Base-by-base conservation (phyloP, 2,113 vertebrate species). In the Chaenogobius annularis region DNA sequence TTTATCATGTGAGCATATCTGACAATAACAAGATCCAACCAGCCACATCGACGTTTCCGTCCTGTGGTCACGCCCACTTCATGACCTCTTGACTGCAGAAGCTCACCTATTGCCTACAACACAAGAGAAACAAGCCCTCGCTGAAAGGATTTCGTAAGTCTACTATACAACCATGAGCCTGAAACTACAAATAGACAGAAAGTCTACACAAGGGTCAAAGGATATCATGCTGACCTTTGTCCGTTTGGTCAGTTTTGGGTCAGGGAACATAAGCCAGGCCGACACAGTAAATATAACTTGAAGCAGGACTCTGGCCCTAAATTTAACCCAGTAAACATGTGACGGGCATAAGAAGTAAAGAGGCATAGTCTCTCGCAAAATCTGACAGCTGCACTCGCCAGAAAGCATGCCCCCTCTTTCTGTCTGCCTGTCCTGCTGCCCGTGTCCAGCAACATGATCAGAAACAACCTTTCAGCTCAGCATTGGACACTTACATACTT, bases 1-100 rank as follows among this genome's bases (percentile, higher is more conserved):
- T 99, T 98, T 85, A 99, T 95, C 98, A 99, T 99, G 83, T 99
- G 95, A 31, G 96, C 97, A 0, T 98, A 97, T 95, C 94, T 94
- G 74, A 98, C 93, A 66, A 96, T 98, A 88, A 98, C 91, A 69
- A 99, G 93, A 91, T 99, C 97, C 88, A 99, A 88, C 97, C 97
- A 99, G 81, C 97, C 97, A 6, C 97, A 99, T 79, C 97, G 96
- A 3, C 97, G 90, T 90, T 98, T 98, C 88, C 97, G 94, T 87
- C 97, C 97, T 0, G 97, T 98, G 77, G 97, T 99, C 63, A 98
- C 97, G 5, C 97, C 97, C 87, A 97, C 96, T 48, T 99, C 97
- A 0, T 96, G 96, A 87, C 97, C 97, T 52, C 96, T 94, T 2
- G 93, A 96, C 91, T 99, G 97, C 75, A 99, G 92, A 75, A 99